Evolutionary conservation across 2,888 invertebrate genomes (phyloP).

Genomic region (Drepana falcataria): DNA sequence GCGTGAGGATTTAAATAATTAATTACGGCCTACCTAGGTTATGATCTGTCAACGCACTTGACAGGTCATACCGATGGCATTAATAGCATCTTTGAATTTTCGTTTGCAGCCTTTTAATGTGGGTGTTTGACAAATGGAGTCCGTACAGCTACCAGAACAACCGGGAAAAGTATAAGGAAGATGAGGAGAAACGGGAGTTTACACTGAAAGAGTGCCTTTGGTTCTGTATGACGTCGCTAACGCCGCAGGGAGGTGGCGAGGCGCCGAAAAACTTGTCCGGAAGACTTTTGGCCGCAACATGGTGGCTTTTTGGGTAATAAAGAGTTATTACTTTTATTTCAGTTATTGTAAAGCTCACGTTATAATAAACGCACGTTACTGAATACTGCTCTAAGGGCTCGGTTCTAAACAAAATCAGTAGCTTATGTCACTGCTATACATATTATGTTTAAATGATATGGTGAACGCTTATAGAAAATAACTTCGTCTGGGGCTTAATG

Average conservation of each 20-base stretch:
- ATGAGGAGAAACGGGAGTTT: conserved; percentile 96
- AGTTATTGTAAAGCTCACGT: too few species aligned
- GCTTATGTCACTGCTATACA: too few species aligned
- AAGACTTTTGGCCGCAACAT: conserved; percentile 95
- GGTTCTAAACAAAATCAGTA: too few species aligned
- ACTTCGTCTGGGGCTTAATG: too few species aligned
- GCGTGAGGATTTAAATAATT: too few species aligned
- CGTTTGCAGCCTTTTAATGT: conserved; percentile 89
- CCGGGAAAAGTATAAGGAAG: conserved; percentile 93
- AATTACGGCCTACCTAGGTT: too few species aligned
- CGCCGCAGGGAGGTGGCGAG: conserved; percentile 96
- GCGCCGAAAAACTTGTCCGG: conserved; percentile 98
- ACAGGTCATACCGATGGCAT: too few species aligned
- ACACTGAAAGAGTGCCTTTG: conserved; percentile 97
- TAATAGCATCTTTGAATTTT: not conserved
- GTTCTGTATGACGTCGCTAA: conserved; percentile 99
- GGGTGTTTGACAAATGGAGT: conserved; percentile 97
- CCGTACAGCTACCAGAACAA: conserved; percentile 98
- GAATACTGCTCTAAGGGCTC: too few species aligned
- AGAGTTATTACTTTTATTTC: not conserved
- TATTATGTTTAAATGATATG: too few species aligned
- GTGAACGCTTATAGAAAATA: too few species aligned
- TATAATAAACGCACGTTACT: too few species aligned
- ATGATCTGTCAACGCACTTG: too few species aligned
- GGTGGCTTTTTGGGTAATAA: conserved; percentile 96